Percentiles rank a stretch among this genome's conserved stretches.
Evolutionary conservation across 1,140 invertebrate genomes (phyloP).

Genomic region (Asobara japonica): DNA sequence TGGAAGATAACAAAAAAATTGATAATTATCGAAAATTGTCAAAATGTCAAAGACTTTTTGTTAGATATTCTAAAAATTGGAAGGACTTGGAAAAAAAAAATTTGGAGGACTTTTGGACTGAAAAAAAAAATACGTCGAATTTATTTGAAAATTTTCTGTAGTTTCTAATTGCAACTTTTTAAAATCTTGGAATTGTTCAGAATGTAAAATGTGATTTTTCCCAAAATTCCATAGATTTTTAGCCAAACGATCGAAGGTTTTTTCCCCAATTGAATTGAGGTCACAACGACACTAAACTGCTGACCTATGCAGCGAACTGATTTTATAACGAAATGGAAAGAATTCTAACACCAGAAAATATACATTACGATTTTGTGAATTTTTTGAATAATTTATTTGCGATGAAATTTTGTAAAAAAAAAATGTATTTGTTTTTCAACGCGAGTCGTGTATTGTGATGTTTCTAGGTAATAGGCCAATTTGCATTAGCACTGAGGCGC

Average conservation of each 20-base stretch:
- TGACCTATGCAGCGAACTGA: conserved; percentile 14
- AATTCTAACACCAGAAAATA: neutral
- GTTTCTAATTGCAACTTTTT: too few species aligned
- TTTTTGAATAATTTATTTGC: conserved; percentile 10
- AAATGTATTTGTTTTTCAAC: neutral
- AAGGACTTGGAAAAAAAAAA: too few species aligned
- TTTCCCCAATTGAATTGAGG: neutral
- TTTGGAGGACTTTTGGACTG: too few species aligned
- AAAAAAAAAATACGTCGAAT: too few species aligned
- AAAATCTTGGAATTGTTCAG: too few species aligned
- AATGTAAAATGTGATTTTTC: too few species aligned
- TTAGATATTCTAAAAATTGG: too few species aligned
- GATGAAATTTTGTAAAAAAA: neutral
- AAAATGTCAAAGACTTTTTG: too few species aligned
- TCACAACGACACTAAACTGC: conserved; percentile 19
- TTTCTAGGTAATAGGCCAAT: neutral
- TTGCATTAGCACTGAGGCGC: neutral
- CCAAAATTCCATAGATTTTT: too few species aligned
- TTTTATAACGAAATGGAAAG: conserved; percentile 25
- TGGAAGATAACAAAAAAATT: too few species aligned
- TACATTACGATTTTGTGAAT: neutral
- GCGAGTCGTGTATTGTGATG: conserved; percentile 8
- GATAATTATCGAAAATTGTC: too few species aligned
- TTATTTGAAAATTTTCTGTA: too few species aligned
- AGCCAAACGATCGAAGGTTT: neutral